Evolutionary conservation across 2,888 invertebrate species (phyloP).

Genomic region (Pimpla rufipes): DNA sequence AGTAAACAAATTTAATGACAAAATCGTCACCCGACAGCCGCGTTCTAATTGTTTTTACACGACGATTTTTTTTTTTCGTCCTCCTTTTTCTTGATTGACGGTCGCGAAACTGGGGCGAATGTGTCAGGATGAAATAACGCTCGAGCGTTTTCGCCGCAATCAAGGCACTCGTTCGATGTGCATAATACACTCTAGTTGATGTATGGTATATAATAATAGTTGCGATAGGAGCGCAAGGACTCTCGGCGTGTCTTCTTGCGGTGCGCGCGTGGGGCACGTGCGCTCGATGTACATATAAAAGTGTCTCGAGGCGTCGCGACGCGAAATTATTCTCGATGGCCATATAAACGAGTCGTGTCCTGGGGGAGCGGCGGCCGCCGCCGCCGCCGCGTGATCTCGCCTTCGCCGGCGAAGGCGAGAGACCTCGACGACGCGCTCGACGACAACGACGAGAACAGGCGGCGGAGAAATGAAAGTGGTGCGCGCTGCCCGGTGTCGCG

Average conservation of each 20-base stretch:
- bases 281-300: constrained; percentile 25
- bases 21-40: no score
- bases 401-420: constrained; percentile 15
- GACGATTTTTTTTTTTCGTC: neutral
- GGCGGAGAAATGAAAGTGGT: constrained; percentile 66
- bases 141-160: neutral
- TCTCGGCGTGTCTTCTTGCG: constrained; percentile 30
- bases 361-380: constrained; percentile 21
- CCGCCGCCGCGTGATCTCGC: constrained; percentile 30
- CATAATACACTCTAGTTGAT: neutral
- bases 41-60: no score
- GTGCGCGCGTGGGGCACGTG: constrained; percentile 41
- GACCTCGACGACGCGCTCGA: constrained; percentile 18
- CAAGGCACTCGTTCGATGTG: constrained; percentile 14
- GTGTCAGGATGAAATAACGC: constrained; percentile 4
- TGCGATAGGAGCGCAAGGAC: constrained; percentile 56
- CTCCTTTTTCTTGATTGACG: neutral
- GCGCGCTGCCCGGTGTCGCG: constrained; percentile 50
- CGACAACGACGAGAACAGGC: constrained; percentile 32
- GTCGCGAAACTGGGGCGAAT: neutral
- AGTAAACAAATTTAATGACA: neutral
- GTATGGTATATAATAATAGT: constrained; percentile 6
- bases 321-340: constrained; percentile 61
- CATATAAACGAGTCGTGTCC: constrained; percentile 49
- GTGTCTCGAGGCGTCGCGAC: constrained; percentile 43